Evolutionary conservation across 2,113 vertebrate genomes (phyloP).

Genomic region (Cheirogaleus medius): DNA sequence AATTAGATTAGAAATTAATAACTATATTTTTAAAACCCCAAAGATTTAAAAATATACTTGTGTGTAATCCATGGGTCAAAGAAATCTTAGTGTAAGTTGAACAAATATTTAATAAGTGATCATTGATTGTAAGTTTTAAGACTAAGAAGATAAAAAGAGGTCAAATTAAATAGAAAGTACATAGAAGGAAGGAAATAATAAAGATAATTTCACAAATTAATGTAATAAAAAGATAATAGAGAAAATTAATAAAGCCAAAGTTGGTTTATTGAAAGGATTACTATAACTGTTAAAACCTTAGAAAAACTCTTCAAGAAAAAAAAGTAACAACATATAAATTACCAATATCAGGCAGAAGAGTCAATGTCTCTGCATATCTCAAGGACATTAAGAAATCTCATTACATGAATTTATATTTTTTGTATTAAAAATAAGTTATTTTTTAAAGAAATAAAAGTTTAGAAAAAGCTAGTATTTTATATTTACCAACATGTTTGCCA

Average conservation of each 20-base stretch:
- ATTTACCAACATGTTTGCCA: neutral
- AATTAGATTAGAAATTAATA: neutral
- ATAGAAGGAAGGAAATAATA: neutral
- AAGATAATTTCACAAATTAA: neutral
- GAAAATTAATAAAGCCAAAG: neutral
- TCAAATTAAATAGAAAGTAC: neutral
- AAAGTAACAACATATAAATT: neutral
- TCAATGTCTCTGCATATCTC: neutral
- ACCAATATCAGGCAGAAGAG: neutral
- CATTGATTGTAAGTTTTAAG: neutral
- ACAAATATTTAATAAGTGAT: neutral
- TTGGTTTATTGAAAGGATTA: neutral
- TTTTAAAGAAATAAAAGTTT: neutral
- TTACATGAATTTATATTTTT: neutral
- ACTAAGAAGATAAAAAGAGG: neutral
- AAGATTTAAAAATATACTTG: neutral
- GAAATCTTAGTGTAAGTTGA: neutral
- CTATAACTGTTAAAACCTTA: neutral
- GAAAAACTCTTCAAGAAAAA: neutral
- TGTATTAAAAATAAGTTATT: neutral
- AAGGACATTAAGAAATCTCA: neutral
- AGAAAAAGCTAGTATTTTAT: neutral
- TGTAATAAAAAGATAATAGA: neutral
- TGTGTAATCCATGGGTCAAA: neutral
- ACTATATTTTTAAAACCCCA: neutral